phyloP scores from a whole-genome alignment of 2,113 vertebrate species.

The Pseudorectes ferrugineus region DNA sequence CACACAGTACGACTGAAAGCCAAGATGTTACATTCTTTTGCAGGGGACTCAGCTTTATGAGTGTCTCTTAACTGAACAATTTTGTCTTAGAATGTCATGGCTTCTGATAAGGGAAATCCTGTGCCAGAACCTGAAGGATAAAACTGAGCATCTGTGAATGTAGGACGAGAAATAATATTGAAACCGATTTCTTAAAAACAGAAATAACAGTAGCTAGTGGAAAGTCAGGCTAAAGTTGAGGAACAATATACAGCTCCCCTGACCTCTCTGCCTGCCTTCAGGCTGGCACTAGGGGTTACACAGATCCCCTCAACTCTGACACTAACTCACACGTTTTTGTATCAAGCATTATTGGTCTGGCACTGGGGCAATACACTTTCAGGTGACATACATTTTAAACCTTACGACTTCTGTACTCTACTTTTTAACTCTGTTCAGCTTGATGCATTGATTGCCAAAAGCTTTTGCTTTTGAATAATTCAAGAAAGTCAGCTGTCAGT shows the following conservation, averaged over 20 bases:
- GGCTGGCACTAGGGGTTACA: neutral
- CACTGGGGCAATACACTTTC: neutral
- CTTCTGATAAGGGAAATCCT: neutral
- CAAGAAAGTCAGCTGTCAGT: conserved; percentile 11
- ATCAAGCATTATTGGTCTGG: neutral
- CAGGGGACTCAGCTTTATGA: neutral
- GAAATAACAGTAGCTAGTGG: neutral
- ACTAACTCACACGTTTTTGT: neutral
- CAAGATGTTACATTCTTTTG: neutral
- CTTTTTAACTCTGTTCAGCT: neutral
- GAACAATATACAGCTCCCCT: neutral
- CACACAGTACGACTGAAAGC: neutral
- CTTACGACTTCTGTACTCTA: neutral
- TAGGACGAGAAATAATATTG: neutral
- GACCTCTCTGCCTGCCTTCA: neutral
- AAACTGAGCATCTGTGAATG: neutral
- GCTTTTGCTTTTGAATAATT: conserved; percentile 40
- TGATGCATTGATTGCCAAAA: conserved; percentile 12
- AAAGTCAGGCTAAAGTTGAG: neutral
- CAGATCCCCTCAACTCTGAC: neutral
- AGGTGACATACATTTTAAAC: neutral
- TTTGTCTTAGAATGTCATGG: neutral
- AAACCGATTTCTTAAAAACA: neutral
- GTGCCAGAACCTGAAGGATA: neutral
- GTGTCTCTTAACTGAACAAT: neutral